Base-by-base conservation (phyloP, 92 coral and sea anemone species). In the Epizoanthus illoricatus region DNA sequence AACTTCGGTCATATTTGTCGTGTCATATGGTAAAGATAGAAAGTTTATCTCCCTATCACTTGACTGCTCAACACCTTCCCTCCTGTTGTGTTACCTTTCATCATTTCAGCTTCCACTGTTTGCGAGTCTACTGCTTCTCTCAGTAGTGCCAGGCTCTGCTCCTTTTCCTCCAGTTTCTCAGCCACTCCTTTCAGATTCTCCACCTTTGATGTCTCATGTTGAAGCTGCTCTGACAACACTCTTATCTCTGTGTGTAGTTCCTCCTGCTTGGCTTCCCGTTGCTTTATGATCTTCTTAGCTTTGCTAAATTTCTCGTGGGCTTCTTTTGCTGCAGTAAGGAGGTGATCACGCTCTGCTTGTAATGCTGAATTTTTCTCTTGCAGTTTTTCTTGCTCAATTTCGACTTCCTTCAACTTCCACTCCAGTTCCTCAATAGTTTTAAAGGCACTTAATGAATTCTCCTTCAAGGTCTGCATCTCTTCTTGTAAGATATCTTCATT, bases 61-160 rank as follows among this genome's bases (percentile, higher is more conserved):
- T 10, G 15, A 52, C 56, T 52, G 13, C 12, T 3, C 56, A 52
- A 52, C 15, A 52, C 15, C 13, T 19, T 20, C 18, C 17, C n/a
- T 72, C 3, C 1, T 57, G 4, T 47, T 21, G 24, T 52, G 0
- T 78, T 78, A 78, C 82, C 82, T 62, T 78, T 63, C 57, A 20
- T 41, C 24, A 45, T 45, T 43, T 78, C 82, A 41, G 42, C 43
- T 43, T 78, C 82, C 9, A 65, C 17, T 13, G 86, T 58, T 57
- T 81, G 80, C 2, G 91, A 85, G 5, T 18, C 67, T 4, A 88
- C 59, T 9, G 76, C 86, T 85, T 88, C 86, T 65, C 63, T 85
- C 41, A 88, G 74, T 20, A 39, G 62, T 18, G 69, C 73, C 39
- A 79, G 56, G 20, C 23, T 64, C 1, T 43, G 19, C 23, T 78